Base-by-base conservation (phyloP, 2,113 vertebrate species). In the Saguinus imperator region DNA sequence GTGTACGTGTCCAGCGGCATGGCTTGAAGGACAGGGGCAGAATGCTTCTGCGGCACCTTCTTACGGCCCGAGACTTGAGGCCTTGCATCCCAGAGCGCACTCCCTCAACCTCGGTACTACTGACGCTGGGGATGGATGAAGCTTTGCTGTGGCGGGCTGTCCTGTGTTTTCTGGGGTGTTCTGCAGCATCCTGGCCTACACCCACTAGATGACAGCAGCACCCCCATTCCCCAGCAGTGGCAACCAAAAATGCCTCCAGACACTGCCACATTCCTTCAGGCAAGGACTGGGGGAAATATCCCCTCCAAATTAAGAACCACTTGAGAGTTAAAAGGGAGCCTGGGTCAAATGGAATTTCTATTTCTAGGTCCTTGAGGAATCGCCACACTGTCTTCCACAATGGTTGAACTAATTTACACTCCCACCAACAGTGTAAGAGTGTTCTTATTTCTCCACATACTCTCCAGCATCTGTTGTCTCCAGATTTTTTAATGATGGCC, bases 31-130 rank as follows among this genome's bases (percentile, higher is more conserved):
- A 7, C 16, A 35, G 45, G 32, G 29, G 16, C 43, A 5, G 37
- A 12, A 57, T 25, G 18, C 27, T 3, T 16, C 6, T 0, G 4
- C 13, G 3, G 37, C 9, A 13, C 52, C 32, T 37, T 43, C 1
- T 1, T 13, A 27, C 16, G 29, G 25, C 21, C 55, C 16, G 13
- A 32, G 10, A 61, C 1, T 3, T 12, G 40, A 6, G 50, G 55
- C n/a, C 1, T 1, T 7, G 0, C 1, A 2, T 18, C 12, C 29
- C 1, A 7, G n/a, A 27, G n/a, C 13, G 37, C 25, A 35, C 10
- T 4, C 58, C 6, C 55, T 45, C 68, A 14, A 1, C 12, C 27
- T 18, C 1, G 4, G 55, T 1, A 1, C 37, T 29, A 0, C 50
- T 48, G 32, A 29, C 6, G 0, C 2, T 3, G 48, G 43, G 43